These are phyloP conservation scores for Diorhabda carinulata DNA, from an alignment of 1,140 invertebrate genomes.

Conservation along the genomic window DNA sequence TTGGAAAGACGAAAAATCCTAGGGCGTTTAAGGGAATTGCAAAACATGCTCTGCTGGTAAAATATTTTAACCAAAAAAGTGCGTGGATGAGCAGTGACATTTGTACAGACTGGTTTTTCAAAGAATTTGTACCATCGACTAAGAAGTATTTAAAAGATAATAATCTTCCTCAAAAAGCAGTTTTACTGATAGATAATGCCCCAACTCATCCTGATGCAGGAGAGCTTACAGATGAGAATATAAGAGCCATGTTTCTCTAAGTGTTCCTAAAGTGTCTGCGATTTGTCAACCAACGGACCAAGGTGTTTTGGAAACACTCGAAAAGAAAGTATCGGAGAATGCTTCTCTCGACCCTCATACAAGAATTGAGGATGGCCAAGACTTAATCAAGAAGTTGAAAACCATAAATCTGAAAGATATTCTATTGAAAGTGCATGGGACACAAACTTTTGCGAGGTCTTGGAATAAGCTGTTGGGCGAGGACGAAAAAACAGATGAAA, in stretches of 20 bases:
- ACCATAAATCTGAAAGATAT: no score
- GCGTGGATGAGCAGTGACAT: slow-evolving; percentile 45
- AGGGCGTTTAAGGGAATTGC: slow-evolving; percentile 41
- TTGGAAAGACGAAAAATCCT: slow-evolving; percentile 46
- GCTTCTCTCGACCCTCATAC: no score
- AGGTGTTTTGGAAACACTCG: neutral
- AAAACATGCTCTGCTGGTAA: slow-evolving; percentile 7
- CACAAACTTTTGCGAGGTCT: no score
- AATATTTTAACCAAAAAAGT: slow-evolving; percentile 32
- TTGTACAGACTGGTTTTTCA: slow-evolving; percentile 45
- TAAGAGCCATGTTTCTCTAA: no score
- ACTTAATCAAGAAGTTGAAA: no score
- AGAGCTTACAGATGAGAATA: slow-evolving; percentile 34
- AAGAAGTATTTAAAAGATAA: slow-evolving; percentile 41
- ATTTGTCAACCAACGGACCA: neutral
- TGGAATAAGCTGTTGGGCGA: no score
- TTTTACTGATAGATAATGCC: slow-evolving; percentile 46
- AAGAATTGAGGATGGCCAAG: no score
- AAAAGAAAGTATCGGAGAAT: neutral
- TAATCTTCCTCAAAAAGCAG: slow-evolving; percentile 45
- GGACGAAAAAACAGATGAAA: no score
- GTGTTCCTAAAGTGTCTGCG: no score
- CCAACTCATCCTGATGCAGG: slow-evolving; percentile 19
- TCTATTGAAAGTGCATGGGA: no score
- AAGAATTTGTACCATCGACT: slow-evolving; percentile 42